phyloP scores from a whole-genome alignment of 64 coral and sea anemone genomes.

The Anthopleura sola region DNA sequence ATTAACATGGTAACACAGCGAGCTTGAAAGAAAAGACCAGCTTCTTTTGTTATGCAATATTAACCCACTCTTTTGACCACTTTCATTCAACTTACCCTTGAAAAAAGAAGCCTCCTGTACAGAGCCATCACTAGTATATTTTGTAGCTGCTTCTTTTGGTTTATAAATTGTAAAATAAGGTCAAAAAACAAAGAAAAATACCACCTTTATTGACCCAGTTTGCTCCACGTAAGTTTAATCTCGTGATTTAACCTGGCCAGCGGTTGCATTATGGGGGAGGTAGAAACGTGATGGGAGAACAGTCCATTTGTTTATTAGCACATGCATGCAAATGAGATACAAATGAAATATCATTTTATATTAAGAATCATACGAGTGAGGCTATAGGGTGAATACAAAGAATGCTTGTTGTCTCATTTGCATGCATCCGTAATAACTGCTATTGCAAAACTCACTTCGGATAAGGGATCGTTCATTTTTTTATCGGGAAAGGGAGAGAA shows the following conservation, averaged over 20 bases:
- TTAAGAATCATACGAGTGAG: not conserved
- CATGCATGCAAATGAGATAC: not conserved
- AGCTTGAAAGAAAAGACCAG: too few relatives aligned
- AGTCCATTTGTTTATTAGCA: not conserved
- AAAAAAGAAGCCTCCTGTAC: not conserved
- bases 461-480: too few relatives aligned
- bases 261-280: not conserved
- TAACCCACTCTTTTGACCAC: not conserved
- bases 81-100: slow-evolving; percentile 6
- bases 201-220: not conserved
- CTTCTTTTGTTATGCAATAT: not conserved
- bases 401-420: too few relatives aligned
- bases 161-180: not conserved
- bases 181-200: not conserved
- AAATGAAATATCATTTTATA: too few relatives aligned
- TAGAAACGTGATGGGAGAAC: not conserved
- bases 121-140: not conserved
- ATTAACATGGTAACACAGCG: too few relatives aligned
- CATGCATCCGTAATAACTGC: too few relatives aligned
- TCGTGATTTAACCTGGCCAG: not conserved
- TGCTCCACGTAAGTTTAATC: not conserved
- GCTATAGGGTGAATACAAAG: too few relatives aligned
- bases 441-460: too few relatives aligned
- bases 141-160: not conserved
- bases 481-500: too few relatives aligned